Conservation (phyloP, 2,113 vertebrate genomes). For the Diglossa brunneiventris region DNA sequence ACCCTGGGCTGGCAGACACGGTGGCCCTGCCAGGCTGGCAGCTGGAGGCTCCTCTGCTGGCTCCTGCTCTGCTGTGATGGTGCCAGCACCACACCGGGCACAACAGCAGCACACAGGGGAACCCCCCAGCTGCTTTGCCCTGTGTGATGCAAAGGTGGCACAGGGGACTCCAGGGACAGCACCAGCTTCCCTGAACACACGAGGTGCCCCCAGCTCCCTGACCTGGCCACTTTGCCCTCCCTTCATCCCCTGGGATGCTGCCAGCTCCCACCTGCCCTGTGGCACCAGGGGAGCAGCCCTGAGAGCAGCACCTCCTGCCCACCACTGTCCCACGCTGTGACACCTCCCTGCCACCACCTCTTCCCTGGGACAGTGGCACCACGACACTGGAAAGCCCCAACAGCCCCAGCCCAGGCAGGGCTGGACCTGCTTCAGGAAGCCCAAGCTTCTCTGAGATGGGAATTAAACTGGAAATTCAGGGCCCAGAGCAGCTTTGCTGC, state of each 20-base stretch:
- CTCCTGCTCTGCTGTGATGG: not conserved
- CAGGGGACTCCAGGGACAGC: not conserved
- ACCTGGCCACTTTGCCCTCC: accelerated
- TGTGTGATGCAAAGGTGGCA: accelerated
- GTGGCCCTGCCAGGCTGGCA: not conserved
- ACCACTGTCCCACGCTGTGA: accelerated
- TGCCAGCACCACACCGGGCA: not conserved
- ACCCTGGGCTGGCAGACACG: accelerated
- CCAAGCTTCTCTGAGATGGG: not conserved
- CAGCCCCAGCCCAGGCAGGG: not conserved
- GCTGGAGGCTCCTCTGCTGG: not conserved
- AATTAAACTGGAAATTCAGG: constrained; percentile 1
- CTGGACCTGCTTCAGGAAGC: not conserved
- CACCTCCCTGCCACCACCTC: not conserved
- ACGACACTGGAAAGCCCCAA: not conserved
- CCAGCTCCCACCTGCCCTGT: not conserved
- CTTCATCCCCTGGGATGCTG: accelerated
- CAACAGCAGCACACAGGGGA: not conserved
- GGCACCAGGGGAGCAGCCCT: not conserved
- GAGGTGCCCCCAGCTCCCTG: accelerated
- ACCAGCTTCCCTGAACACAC: not conserved
- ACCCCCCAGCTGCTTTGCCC: accelerated
- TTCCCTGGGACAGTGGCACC: not conserved
- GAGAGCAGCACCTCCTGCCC: accelerated
- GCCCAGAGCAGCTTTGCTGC: not conserved